phyloP scores from a whole-genome alignment of 2,797 vertebrate species.

The Mormyrops boulengeri region DNA sequence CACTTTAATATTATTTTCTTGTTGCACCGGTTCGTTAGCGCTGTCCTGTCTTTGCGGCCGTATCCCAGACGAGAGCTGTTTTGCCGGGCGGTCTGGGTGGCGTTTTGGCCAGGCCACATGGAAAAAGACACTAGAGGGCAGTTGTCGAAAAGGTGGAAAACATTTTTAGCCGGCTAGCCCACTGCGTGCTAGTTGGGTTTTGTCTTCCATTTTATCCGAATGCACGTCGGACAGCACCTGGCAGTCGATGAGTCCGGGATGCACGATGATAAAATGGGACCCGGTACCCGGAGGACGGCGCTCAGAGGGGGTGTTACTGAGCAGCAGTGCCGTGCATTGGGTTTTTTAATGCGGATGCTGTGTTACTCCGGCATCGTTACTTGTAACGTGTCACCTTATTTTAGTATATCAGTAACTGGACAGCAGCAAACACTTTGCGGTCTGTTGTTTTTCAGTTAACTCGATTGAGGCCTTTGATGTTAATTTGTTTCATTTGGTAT shows the following conservation, averaged over 20 bases:
- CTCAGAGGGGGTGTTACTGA: neutral
- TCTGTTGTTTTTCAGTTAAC: neutral
- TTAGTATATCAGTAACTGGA: neutral
- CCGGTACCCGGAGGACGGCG: neutral
- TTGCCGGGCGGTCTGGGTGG: neutral
- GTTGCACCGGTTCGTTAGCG: neutral
- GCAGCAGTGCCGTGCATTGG: neutral
- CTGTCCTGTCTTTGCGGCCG: neutral
- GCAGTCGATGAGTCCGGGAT: neutral
- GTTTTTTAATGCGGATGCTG: neutral
- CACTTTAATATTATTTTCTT: neutral
- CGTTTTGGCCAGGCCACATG: slow-evolving; percentile 5
- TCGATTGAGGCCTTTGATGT: neutral
- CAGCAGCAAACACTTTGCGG: neutral
- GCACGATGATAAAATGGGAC: neutral
- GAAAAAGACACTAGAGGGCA: slow-evolving; percentile 18
- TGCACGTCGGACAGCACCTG: neutral
- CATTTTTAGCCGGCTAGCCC: neutral
- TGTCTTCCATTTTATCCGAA: slow-evolving; percentile 1
- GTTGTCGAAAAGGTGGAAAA: slow-evolving; percentile 4
- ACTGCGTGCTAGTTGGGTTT: neutral
- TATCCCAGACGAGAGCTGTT: neutral
- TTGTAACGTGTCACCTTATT: neutral
- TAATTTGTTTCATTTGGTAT: neutral
- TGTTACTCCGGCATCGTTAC: neutral